phyloP scores from a whole-genome alignment of 2,113 vertebrate species.

The Callopanchax toddi region DNA sequence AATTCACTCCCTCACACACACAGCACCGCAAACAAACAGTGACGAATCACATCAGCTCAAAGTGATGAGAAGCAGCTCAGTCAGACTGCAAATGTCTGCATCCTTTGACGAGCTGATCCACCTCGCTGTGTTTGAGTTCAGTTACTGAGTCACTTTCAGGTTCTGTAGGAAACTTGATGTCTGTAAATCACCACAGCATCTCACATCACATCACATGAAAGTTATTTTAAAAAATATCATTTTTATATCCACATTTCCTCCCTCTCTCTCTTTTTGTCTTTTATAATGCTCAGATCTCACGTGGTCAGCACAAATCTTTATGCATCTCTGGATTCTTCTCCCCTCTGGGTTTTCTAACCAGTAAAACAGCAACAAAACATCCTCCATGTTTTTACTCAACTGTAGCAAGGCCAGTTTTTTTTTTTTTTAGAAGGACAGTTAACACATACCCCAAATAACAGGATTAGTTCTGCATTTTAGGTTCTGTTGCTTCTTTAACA shows the following conservation, averaged over 20 bases:
- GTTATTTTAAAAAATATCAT: no score
- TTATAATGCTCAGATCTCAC: conserved; percentile 77
- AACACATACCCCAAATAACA: no score
- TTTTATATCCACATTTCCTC: neutral
- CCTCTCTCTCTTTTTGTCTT: neutral
- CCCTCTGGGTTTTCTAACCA: no score
- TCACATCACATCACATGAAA: neutral
- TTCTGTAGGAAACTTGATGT: conserved; percentile 21
- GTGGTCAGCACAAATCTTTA: conserved; percentile 77
- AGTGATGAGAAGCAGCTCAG: conserved; percentile 17
- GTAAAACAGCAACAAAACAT: no score
- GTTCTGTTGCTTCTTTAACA: no score
- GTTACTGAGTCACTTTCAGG: conserved; percentile 36
- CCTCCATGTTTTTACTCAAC: no score
- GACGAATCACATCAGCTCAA: conserved; percentile 9
- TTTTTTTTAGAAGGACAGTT: no score
- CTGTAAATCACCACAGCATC: conserved; percentile 20
- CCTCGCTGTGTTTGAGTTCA: conserved; percentile 3
- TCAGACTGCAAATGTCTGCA: conserved; percentile 33
- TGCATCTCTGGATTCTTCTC: no score
- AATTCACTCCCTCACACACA: conserved; percentile 9
- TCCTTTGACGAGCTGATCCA: conserved; percentile 21
- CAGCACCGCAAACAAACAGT: conserved; percentile 1
- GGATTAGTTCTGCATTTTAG: no score
- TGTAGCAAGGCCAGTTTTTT: no score